A percentile compares a stretch with the other conserved stretches of the same genome.
Conservation (phyloP, 1,140 invertebrate species). For the Heliconius nattereri region DNA sequence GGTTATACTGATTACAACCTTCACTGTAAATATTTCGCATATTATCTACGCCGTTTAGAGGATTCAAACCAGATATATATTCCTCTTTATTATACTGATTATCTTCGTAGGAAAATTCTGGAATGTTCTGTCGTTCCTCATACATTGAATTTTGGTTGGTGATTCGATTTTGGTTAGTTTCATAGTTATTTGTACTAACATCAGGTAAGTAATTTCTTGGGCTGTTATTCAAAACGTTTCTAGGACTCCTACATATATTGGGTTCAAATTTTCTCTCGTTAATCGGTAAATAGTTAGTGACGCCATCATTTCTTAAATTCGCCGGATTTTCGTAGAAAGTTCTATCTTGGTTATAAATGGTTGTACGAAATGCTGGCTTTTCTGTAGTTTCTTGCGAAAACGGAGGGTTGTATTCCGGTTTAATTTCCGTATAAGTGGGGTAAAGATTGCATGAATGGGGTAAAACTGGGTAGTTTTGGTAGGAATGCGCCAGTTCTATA, state of each 20-base stretch:
- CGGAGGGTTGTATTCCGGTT: slow-evolving; percentile 57
- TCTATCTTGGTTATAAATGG: slow-evolving; percentile 61
- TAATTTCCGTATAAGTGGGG: slow-evolving; percentile 72
- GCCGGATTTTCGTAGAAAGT: slow-evolving; percentile 72
- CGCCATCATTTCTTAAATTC: slow-evolving; percentile 48
- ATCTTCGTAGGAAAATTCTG: slow-evolving; percentile 64
- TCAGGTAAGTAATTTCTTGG: slow-evolving; percentile 68
- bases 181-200: slow-evolving; percentile 61
- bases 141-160: slow-evolving; percentile 46
- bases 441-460: slow-evolving; percentile 71
- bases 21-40: slow-evolving; percentile 58
- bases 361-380: slow-evolving; percentile 22
- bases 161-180: slow-evolving; percentile 52
- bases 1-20: slow-evolving; percentile 53
- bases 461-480: slow-evolving; percentile 71
- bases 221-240: slow-evolving; percentile 70
- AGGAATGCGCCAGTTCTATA: slow-evolving; percentile 65
- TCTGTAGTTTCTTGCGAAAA: not conserved
- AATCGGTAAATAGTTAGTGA: slow-evolving; percentile 59
- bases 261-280: slow-evolving; percentile 66
- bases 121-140: slow-evolving; percentile 60
- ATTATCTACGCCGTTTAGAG: slow-evolving; percentile 60
- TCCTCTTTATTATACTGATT: slow-evolving; percentile 60
- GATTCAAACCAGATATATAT: slow-evolving; percentile 54
- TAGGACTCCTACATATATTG: slow-evolving; percentile 64